A percentile compares a stretch with the other conserved stretches of the same genome.
phyloP scores from a whole-genome alignment of 2,888 invertebrate species.

The Papilio elwesi region DNA sequence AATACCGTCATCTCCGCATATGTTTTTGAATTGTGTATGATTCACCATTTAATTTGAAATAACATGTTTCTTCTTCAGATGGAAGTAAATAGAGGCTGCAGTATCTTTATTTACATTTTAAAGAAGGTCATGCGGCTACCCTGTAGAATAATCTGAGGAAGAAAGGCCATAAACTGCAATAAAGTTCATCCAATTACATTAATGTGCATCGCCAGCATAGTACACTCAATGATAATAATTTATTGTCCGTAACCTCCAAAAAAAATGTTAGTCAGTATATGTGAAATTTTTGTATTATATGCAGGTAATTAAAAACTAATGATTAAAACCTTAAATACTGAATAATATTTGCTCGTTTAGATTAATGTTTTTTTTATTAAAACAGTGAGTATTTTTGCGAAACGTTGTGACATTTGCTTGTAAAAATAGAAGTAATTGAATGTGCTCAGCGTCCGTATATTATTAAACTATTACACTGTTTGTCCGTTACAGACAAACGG shows the following conservation, averaged over 20 bases:
- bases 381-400: not conserved
- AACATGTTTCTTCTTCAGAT: too few relatives aligned
- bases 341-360: not conserved
- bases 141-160: not conserved
- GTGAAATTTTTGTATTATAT: too few relatives aligned
- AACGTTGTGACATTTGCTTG: conserved; percentile 17
- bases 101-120: not conserved
- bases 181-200: not conserved
- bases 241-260: not conserved
- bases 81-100: not conserved
- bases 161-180: not conserved
- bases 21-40: not conserved
- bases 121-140: not conserved
- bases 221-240: not conserved
- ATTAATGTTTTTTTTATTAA: not conserved
- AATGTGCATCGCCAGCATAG: not conserved
- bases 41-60: too few relatives aligned
- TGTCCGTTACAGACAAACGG: conserved; percentile 18
- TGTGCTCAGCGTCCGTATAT: not conserved
- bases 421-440: conserved; percentile 3
- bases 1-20: not conserved
- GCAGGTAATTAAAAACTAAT: too few relatives aligned
- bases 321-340: too few relatives aligned
- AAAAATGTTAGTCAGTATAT: not conserved
- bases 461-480: conserved; percentile 37